Percentiles rank a stretch among this genome's conserved stretches.
Conservation (phyloP, 2,888 invertebrate genomes). For the Aporophyla lueneburgensis region DNA sequence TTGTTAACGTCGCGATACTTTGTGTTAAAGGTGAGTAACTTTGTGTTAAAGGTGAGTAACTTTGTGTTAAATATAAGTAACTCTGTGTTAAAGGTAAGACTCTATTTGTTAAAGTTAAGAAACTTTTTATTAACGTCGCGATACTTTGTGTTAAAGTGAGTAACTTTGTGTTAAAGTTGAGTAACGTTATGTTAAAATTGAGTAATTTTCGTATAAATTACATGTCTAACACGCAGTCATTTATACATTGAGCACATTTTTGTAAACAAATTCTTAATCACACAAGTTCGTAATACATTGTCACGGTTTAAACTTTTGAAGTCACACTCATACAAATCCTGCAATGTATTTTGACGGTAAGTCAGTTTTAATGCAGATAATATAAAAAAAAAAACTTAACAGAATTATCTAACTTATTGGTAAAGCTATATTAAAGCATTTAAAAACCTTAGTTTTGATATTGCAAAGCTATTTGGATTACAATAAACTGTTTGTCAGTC, state of each 20-base stretch:
- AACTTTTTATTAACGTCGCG: not conserved
- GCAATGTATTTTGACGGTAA: not conserved
- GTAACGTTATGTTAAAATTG: not conserved
- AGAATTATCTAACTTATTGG: conserved; percentile 33
- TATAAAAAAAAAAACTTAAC: conserved; percentile 26
- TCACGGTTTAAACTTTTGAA: not conserved
- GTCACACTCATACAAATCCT: not conserved
- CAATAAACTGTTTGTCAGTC: conserved; percentile 30
- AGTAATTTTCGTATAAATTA: not conserved
- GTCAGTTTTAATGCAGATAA: conserved; percentile 21
- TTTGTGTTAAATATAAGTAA: not conserved
- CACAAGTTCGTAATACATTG: conserved; percentile 9
- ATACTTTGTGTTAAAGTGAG: too few species aligned
- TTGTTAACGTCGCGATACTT: not conserved
- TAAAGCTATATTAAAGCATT: conserved; percentile 60
- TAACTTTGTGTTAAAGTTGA: not conserved
- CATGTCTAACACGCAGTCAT: conserved; percentile 23
- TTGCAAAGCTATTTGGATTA: conserved; percentile 56
- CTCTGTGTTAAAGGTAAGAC: not conserved
- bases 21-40: not conserved
- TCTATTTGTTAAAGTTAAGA: not conserved
- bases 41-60: not conserved
- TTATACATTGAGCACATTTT: conserved; percentile 22
- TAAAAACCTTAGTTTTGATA: conserved; percentile 23
- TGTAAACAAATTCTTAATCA: conserved; percentile 23